Percentiles rank a stretch among this genome's conserved stretches.
Evolutionary conservation across 2,797 vertebrate genomes (phyloP).

Genomic region (Poecilia picta): DNA sequence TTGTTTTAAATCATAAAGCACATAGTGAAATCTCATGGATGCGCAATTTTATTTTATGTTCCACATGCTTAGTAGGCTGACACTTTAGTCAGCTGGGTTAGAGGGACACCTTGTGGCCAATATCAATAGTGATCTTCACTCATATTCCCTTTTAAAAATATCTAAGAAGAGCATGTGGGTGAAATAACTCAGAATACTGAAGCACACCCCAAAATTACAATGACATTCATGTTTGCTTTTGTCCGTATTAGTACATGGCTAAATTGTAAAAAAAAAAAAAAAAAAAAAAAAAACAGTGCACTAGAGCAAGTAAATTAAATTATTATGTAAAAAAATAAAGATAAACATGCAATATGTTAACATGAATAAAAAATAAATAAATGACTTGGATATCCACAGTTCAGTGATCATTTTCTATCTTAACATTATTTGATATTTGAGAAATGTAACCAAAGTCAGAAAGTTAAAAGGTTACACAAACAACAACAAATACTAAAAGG

Average conservation of each 20-base stretch:
- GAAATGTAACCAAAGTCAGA: neutral
- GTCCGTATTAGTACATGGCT: neutral
- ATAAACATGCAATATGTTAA: neutral
- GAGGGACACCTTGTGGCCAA: slow-evolving; percentile 51
- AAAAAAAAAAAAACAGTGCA: neutral
- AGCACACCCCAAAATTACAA: neutral
- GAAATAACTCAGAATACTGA: neutral
- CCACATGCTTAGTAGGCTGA: neutral
- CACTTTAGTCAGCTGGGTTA: slow-evolving; percentile 2
- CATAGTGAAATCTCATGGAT: neutral
- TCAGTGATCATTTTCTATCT: neutral
- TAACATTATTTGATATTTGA: neutral
- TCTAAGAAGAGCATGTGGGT: neutral
- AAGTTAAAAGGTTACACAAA: neutral
- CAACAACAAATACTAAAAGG: neutral
- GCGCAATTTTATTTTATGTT: neutral
- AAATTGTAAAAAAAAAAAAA: neutral
- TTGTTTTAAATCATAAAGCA: neutral
- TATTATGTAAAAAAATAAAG: neutral
- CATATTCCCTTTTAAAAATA: neutral
- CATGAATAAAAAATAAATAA: neutral
- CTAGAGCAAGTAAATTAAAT: neutral
- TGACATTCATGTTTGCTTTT: neutral
- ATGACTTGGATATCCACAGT: neutral
- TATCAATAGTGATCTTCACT: neutral